Evolutionary conservation across 2,888 invertebrate species (phyloP), one percentile per base, ranked within the genome.

Genomic region (Torymus tubicola): DNA sequence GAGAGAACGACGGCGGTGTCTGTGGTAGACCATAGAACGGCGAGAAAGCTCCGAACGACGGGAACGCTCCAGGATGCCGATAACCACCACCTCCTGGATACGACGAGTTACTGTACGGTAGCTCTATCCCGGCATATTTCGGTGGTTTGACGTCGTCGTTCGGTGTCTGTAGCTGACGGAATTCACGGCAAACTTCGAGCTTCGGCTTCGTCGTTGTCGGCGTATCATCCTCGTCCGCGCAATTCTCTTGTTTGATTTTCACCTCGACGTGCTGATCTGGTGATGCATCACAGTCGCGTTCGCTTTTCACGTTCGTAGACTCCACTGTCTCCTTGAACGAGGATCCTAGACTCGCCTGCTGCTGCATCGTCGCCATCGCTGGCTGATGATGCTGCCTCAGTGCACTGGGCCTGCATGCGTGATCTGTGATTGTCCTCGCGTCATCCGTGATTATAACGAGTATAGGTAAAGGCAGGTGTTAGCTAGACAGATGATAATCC

Each of bases 271-370:
- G n/a, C n/a, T n/a, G 86, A 72, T 78, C 63, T 31, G 42, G 42
- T 8, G 42, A 42, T 5, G 63, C 74, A 52, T 81, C 81, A 68
- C 42, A 50, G 68, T 78, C 64, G 53, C 82, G 63, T 68, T 85
- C 85, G 80, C 80, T 85, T 71, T 85, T 85, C 16, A 86, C 85
- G 74, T 77, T 21, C 2, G 21, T 75, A 73, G 75, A 83, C 77
- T 65, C 70, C 70, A 60, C 80, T 65, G 78, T 68, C 65, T 76
- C 77, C 82, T 14, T 14, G 24, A 13, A 13, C 24, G 80, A 5
- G 12, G 70, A 18, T 2, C 87, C 89, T 42, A 88, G 84, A 83
- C 87, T 87, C 2, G 86, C 85, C 82, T 89, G 88, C 82, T 89
- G 88, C 85, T 89, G 90, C 90, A 88, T 89, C 53, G 67, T 53